Percentiles rank a stretch among this genome's conserved stretches.
phyloP scores from a whole-genome alignment of 2,797 vertebrate genomes.

The Philypnodon macrostomus region DNA sequence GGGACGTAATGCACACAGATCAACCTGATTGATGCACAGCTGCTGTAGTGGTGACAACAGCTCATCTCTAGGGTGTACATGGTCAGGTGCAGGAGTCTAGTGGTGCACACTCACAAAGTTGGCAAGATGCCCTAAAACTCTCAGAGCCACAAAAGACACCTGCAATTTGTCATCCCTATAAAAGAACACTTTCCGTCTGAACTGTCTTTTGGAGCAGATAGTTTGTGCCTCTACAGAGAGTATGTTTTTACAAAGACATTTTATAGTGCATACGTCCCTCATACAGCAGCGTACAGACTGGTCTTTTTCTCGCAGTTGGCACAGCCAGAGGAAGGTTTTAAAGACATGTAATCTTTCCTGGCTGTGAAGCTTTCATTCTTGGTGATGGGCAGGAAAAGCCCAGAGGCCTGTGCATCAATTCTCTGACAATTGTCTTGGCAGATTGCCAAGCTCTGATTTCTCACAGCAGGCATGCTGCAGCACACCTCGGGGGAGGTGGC shows the following conservation, averaged over 20 bases:
- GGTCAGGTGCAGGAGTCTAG: slow-evolving; percentile 69
- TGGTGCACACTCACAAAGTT: slow-evolving; percentile 47
- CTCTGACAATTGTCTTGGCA: slow-evolving; percentile 78
- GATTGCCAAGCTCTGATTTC: slow-evolving; percentile 76
- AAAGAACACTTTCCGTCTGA: slow-evolving; percentile 72
- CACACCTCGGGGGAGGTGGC: slow-evolving; percentile 66
- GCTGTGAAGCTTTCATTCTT: slow-evolving; percentile 74
- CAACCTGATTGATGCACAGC: slow-evolving; percentile 40
- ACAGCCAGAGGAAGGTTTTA: slow-evolving; percentile 77
- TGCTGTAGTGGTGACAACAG: slow-evolving; percentile 27
- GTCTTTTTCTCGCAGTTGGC: slow-evolving; percentile 81
- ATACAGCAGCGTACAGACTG: slow-evolving; percentile 8
- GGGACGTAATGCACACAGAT: slow-evolving; percentile 24
- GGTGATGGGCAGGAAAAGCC: slow-evolving; percentile 62
- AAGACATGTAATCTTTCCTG: slow-evolving; percentile 81
- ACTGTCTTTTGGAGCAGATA: slow-evolving; percentile 62
- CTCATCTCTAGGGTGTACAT: slow-evolving; percentile 48
- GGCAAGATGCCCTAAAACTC: slow-evolving; percentile 56
- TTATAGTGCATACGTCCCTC: slow-evolving; percentile 37
- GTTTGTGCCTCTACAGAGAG: slow-evolving; percentile 63
- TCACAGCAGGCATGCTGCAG: slow-evolving; percentile 77
- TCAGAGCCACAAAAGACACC: slow-evolving; percentile 74
- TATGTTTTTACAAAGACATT: slow-evolving; percentile 52
- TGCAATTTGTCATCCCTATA: slow-evolving; percentile 80
- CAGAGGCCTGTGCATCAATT: slow-evolving; percentile 78